phyloP scores from a whole-genome alignment of 2,113 vertebrate species.

The Parus major region DNA sequence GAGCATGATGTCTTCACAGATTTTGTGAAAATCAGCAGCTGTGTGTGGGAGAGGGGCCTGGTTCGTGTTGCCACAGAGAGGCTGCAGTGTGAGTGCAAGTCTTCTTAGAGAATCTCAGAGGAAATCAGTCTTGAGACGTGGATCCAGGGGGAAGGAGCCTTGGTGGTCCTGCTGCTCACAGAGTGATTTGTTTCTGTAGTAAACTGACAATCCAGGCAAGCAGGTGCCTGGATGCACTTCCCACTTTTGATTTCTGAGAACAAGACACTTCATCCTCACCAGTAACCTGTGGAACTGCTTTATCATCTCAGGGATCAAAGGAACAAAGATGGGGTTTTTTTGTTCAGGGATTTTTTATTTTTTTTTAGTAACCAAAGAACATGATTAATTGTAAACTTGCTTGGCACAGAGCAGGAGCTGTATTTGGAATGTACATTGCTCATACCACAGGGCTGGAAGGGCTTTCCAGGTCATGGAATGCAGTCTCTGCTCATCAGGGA shows the following conservation, averaged over 20 bases:
- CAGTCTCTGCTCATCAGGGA: not conserved
- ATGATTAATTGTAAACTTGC: not conserved
- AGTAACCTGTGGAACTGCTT: not conserved
- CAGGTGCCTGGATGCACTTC: not conserved
- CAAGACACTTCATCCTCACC: not conserved
- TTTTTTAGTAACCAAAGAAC: not conserved
- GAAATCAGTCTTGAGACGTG: not conserved
- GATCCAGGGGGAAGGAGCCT: not conserved
- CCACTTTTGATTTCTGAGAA: not conserved
- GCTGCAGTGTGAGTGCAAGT: slow-evolving; percentile 2
- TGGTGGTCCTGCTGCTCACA: slow-evolving; percentile 12
- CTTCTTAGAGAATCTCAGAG: not conserved
- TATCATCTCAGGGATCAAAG: not conserved
- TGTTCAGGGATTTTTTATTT: not conserved
- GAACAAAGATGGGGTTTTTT: rapidly evolving
- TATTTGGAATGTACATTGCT: not conserved
- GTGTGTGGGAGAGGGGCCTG: slow-evolving; percentile 30
- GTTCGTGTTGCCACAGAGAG: not conserved
- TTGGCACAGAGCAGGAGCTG: not conserved
- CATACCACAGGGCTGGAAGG: not conserved
- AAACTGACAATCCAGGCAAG: not conserved
- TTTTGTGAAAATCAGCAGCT: slow-evolving; percentile 41
- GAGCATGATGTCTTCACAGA: slow-evolving; percentile 28
- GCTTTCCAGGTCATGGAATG: not conserved
- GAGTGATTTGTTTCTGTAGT: not conserved